Conservation (phyloP, 2,113 vertebrate genomes). For the Promerops cafer region DNA sequence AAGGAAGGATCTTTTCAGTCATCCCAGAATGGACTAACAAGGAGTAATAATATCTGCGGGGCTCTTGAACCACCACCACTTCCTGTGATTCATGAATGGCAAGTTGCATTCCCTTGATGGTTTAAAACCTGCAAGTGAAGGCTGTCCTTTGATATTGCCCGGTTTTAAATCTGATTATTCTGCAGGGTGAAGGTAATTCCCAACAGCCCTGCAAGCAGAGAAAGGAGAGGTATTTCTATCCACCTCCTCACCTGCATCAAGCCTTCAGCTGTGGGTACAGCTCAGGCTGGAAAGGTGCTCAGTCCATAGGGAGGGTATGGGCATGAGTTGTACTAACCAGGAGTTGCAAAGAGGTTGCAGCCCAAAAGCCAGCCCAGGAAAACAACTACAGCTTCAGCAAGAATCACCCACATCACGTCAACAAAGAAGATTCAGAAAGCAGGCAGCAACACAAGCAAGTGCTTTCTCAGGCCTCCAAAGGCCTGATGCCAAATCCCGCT, state of each 20-base stretch:
- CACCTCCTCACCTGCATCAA: neutral
- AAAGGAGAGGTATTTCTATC: neutral
- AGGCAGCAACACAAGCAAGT: neutral
- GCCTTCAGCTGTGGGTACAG: neutral
- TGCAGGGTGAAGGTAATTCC: neutral
- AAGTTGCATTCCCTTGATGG: neutral
- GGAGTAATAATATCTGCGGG: neutral
- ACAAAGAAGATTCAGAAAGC: neutral
- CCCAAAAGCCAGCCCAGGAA: neutral
- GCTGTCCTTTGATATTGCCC: neutral
- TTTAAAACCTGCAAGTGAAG: neutral
- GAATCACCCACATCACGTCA: rapidly evolving
- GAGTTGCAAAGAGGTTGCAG: neutral
- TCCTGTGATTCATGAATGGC: neutral
- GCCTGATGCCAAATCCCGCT: rapidly evolving
- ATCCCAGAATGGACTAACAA: neutral
- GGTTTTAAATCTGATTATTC: neutral
- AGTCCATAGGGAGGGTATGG: neutral
- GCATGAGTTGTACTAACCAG: neutral
- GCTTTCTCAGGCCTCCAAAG: neutral
- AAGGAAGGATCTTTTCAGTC: neutral
- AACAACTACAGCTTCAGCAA: neutral
- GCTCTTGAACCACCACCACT: neutral
- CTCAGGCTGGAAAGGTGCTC: neutral
- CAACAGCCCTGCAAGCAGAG: neutral